Conservation (phyloP, 2,797 vertebrate species). For the Syngnathus rostellatus region DNA sequence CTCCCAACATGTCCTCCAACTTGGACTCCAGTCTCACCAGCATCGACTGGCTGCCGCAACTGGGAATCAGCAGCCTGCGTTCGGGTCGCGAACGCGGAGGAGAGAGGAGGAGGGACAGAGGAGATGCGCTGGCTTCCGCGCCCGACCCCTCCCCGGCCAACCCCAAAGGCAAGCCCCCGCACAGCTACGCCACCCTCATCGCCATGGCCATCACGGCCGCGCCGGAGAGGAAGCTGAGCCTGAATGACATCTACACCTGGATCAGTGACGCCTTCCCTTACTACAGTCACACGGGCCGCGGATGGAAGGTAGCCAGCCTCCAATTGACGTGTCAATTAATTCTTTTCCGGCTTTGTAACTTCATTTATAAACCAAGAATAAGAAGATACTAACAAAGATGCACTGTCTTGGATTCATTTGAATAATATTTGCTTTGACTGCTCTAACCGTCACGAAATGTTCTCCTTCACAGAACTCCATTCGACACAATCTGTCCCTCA, state of each 20-base stretch:
- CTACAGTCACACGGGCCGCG: slow-evolving; percentile 89
- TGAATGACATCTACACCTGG: slow-evolving; percentile 98
- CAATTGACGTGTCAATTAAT: background rate
- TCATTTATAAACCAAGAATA: background rate
- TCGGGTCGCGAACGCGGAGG: slow-evolving; percentile 70
- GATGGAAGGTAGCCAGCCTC: slow-evolving; percentile 82
- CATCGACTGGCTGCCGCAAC: slow-evolving; percentile 95
- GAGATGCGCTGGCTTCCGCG: slow-evolving; percentile 57
- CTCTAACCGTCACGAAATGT: background rate
- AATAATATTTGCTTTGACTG: background rate
- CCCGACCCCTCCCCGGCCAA: slow-evolving; percentile 48
- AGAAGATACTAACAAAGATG: background rate
- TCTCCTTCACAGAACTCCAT: slow-evolving; percentile 84
- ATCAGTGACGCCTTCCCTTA: slow-evolving; percentile 96
- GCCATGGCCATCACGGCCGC: slow-evolving; percentile 90
- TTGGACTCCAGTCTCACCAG: slow-evolving; percentile 93
- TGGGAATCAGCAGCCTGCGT: slow-evolving; percentile 85
- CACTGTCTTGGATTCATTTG: background rate
- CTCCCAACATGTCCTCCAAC: slow-evolving; percentile 81
- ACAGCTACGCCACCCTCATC: slow-evolving; percentile 96
- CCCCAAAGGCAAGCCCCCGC: slow-evolving; percentile 84
- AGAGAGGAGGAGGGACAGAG: slow-evolving; percentile 65
- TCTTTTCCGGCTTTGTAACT: no score
- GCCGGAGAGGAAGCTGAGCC: slow-evolving; percentile 86
- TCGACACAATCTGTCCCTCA: slow-evolving; percentile 95